Evolutionary conservation across 2,113 vertebrate species (phyloP).

Genomic region (Ascaphus truei): DNA sequence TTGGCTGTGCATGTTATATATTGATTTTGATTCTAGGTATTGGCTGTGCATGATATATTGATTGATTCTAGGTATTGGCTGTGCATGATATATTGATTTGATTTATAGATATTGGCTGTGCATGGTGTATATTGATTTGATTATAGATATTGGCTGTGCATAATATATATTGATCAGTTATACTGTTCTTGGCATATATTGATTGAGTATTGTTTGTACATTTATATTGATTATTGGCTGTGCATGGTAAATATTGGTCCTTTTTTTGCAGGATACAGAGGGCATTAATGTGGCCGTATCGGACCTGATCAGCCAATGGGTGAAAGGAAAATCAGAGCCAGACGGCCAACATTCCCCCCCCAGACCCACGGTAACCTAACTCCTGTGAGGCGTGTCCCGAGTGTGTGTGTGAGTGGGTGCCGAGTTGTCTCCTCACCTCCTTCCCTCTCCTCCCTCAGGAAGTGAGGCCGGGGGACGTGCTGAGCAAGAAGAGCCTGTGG

Average conservation of each 20-base stretch:
- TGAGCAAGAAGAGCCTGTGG: constrained; percentile 90
- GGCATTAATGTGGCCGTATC: constrained; percentile 60
- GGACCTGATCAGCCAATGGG: constrained; percentile 67
- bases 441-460: constrained; percentile 60
- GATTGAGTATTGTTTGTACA: not conserved
- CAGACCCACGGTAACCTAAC: constrained; percentile 52
- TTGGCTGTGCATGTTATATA: too few relatives aligned
- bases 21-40: too few relatives aligned
- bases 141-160: too few relatives aligned
- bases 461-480: constrained; percentile 80
- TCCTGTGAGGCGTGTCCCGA: not conserved
- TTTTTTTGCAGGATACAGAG: constrained; percentile 56
- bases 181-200: not conserved
- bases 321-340: constrained; percentile 52
- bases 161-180: too few relatives aligned
- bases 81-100: not conserved
- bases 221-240: too few relatives aligned
- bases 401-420: not conserved
- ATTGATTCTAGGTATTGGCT: not conserved
- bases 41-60: too few relatives aligned
- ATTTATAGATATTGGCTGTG: not conserved
- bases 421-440: not conserved
- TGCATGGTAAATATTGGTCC: not conserved
- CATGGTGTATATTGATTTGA: not conserved
- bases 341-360: constrained; percentile 43